These are phyloP conservation scores for Scaptomyza flava DNA, from an alignment of 2,888 invertebrate species.

Conservation along the genomic window DNA sequence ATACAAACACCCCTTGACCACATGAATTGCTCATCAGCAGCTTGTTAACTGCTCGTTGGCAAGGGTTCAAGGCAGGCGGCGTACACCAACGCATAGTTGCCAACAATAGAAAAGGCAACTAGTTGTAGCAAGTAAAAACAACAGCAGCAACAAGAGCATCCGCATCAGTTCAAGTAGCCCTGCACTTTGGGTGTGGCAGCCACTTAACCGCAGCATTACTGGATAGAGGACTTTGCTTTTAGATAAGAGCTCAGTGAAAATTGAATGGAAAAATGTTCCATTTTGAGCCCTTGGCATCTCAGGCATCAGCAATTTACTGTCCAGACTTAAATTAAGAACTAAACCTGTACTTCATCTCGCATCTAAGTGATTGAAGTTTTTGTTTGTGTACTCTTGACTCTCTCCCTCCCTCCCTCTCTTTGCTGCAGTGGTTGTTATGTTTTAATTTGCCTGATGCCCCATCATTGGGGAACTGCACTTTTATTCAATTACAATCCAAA, in stretches of 20 bases:
- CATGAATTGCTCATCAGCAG: slow-evolving; percentile 50
- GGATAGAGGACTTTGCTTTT: slow-evolving; percentile 26
- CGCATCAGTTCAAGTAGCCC: not conserved
- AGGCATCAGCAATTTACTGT: slow-evolving; percentile 4
- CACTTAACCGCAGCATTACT: slow-evolving; percentile 28
- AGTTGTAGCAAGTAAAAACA: slow-evolving; percentile 12
- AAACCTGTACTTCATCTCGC: slow-evolving; percentile 17
- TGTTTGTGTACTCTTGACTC: not conserved
- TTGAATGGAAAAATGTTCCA: slow-evolving; percentile 35
- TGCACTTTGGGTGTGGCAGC: not conserved
- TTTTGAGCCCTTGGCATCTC: slow-evolving; percentile 22
- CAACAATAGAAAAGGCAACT: slow-evolving; percentile 36
- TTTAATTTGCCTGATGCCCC: slow-evolving; percentile 13
- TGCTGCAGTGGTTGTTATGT: slow-evolving; percentile 11
- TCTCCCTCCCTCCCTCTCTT: not conserved
- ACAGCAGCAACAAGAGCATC: slow-evolving; percentile 3
- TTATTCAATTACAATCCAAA: slow-evolving; percentile 29
- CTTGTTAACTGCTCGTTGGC: slow-evolving; percentile 57
- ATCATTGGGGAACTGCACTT: slow-evolving; percentile 11
- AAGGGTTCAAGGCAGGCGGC: slow-evolving; percentile 31
- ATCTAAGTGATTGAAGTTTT: slow-evolving; percentile 35
- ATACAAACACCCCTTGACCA: slow-evolving; percentile 8
- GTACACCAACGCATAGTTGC: slow-evolving; percentile 39
- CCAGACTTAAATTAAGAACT: slow-evolving; percentile 21
- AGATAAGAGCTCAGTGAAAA: slow-evolving; percentile 33